Conservation (phyloP, 2,113 vertebrate species). For the Sturnira hondurensis region DNA sequence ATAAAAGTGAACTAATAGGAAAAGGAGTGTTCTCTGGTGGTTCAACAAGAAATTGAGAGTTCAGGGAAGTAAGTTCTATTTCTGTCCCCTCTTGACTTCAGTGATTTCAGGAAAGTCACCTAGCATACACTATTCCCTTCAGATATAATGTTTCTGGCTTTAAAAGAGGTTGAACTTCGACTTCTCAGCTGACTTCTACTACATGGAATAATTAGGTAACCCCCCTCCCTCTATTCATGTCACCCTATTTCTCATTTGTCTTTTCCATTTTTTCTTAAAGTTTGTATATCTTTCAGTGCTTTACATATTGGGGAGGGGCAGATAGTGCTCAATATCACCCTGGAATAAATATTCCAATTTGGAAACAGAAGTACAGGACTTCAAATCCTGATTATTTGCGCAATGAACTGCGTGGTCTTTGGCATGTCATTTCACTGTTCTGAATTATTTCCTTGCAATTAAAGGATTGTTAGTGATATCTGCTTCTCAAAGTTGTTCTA, state of each 20-base stretch:
- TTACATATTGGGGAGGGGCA: neutral
- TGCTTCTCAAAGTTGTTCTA: neutral
- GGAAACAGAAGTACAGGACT: neutral
- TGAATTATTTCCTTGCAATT: neutral
- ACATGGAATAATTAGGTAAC: neutral
- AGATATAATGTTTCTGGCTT: neutral
- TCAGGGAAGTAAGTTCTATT: conserved; percentile 52
- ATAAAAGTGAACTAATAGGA: conserved; percentile 51
- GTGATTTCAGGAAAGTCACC: neutral
- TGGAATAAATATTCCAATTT: neutral
- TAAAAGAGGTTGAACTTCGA: neutral
- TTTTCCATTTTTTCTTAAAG: neutral
- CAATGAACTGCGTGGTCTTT: neutral
- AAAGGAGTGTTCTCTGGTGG: conserved; percentile 60
- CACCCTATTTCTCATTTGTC: neutral
- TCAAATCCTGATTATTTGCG: neutral
- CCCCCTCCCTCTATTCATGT: neutral
- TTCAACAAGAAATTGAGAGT: conserved; percentile 56
- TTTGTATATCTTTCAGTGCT: neutral
- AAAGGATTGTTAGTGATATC: neutral
- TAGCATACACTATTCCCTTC: neutral
- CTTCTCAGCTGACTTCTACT: neutral
- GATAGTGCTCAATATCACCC: neutral
- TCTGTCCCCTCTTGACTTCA: conserved; percentile 5
- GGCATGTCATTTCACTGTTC: neutral